Evolutionary conservation across 2,888 invertebrate genomes (phyloP), one percentile per base, ranked within the genome.

Genomic region (Oligia strigilis): DNA sequence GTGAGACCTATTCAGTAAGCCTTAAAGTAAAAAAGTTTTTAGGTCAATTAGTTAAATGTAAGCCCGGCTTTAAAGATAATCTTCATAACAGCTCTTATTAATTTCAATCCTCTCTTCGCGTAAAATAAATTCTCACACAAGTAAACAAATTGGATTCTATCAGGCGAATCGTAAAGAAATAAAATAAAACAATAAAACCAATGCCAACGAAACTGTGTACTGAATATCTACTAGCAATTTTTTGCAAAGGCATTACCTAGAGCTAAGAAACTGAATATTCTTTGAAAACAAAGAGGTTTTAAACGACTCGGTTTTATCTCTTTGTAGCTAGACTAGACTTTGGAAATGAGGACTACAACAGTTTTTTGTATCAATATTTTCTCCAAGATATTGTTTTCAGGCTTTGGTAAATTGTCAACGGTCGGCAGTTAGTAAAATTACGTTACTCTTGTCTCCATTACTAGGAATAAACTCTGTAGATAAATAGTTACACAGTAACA

Each of bases 251-350:
- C 76, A 77, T 75, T 78, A 75, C 62, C n/a, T 76, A 67, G 64
- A 62, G 71, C 58, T 77, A 79, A 78, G 81, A 83, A 77, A 88
- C 82, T 89, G 76, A 86, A 86, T 88, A 88, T 84, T 81, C 82
- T 88, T 84, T 81, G 72, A 75, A 80, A 89, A 89, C 80, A 84
- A 88, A 83, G 80, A 82, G 76, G 49, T 66, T 82, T 85, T 82
- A 83, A 84, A 82, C 75, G 77, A 52, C 66, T 77, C 58, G 77
- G 77, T 81, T 80, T 81, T 82, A 78, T 82, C 70, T 74, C 73
- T 87, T 77, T 84, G 70, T 67, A 77, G 75, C 75, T 64, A 64
- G 60, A 76, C 77, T 81, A 75, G 46, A 69, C 70, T 78, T 78
- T 79, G 76, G 66, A 78, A 87, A 83, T 78, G 69, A 78, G 79